These are phyloP conservation scores for Protaetia brevitarsis DNA, from an alignment of 1,140 invertebrate species.

Conservation along the genomic window DNA sequence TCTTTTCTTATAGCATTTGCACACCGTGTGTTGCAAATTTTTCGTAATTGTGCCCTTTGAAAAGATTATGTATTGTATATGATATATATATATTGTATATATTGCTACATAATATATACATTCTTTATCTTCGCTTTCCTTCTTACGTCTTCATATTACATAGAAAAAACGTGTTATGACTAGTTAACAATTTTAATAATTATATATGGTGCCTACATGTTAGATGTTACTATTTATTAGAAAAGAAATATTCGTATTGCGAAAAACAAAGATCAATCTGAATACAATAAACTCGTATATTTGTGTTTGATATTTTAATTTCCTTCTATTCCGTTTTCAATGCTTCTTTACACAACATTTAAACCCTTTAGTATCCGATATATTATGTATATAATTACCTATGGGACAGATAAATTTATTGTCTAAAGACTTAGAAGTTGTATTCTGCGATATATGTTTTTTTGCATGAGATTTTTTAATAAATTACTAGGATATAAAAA, in stretches of 20 bases:
- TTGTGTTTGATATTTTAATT: not conserved
- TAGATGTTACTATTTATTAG: too few species aligned
- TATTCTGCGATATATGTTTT: too few species aligned
- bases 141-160: slow-evolving; percentile 2
- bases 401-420: slow-evolving; percentile 23
- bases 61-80: slow-evolving; percentile 16
- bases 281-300: not conserved
- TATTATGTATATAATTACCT: too few species aligned
- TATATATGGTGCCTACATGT: slow-evolving; percentile 10
- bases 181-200: slow-evolving; percentile 15
- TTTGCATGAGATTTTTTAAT: too few species aligned
- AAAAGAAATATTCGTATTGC: too few species aligned
- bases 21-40: not conserved
- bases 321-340: not conserved
- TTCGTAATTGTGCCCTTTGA: slow-evolving; percentile 19
- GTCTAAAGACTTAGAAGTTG: slow-evolving; percentile 14
- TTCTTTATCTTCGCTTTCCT: not conserved
- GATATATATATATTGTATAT: not conserved
- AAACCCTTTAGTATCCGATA: slow-evolving; percentile 1
- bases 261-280: not conserved
- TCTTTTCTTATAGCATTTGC: not conserved
- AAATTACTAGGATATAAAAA: too few species aligned
- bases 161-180: slow-evolving; percentile 21
- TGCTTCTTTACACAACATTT: not conserved
- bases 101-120: not conserved